phyloP scores from a whole-genome alignment of 1,140 invertebrate genomes.

The Potamilus streckersoni region DNA sequence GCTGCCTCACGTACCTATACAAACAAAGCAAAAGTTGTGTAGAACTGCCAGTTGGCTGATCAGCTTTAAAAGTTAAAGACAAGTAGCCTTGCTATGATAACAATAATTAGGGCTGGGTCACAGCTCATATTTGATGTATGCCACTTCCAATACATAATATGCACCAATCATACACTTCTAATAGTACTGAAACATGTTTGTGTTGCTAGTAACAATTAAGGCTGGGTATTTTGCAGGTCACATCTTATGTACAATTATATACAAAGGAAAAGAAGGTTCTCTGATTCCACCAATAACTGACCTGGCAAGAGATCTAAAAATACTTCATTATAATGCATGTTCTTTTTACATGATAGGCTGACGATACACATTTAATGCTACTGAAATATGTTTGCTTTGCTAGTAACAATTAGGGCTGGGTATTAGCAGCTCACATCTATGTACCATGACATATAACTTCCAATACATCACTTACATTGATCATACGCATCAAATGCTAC shows the following conservation, averaged over 20 bases:
- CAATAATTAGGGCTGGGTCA: not conserved
- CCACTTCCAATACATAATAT: too few species aligned
- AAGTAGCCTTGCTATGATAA: not conserved
- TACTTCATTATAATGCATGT: not conserved
- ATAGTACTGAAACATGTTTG: too few species aligned
- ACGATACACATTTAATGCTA: too few species aligned
- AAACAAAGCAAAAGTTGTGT: slow-evolving; percentile 4
- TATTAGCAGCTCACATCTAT: too few species aligned
- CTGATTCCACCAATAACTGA: not conserved
- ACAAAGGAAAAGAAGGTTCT: not conserved
- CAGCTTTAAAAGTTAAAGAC: not conserved
- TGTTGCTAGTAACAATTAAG: too few species aligned
- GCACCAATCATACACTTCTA: not conserved
- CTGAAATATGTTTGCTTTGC: too few species aligned
- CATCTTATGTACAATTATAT: too few species aligned
- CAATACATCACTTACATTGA: too few species aligned
- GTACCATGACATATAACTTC: too few species aligned
- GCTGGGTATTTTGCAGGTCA: too few species aligned
- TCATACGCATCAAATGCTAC: too few species aligned
- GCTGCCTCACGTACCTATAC: slow-evolving; percentile 83
- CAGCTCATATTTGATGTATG: not conserved
- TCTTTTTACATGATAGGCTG: not conserved
- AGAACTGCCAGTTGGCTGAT: not conserved
- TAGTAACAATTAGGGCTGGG: too few species aligned
- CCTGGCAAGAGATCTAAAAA: not conserved